These are phyloP conservation scores for Arenaria interpres DNA, from an alignment of 2,113 vertebrate genomes.

Conservation along the genomic window DNA sequence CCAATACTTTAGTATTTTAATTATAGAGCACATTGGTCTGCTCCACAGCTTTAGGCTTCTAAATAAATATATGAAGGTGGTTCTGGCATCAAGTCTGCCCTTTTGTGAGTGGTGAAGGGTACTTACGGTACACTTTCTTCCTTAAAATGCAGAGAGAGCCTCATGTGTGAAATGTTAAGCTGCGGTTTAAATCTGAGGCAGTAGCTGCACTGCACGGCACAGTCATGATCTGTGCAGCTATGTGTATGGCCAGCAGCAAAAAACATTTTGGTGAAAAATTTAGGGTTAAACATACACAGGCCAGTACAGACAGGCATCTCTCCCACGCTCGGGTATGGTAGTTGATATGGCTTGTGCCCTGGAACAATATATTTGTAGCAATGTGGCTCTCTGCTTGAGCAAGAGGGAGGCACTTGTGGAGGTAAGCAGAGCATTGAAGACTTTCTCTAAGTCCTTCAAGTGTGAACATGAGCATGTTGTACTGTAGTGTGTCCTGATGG, in stretches of 20 bases:
- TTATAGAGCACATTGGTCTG: background rate
- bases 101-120: background rate
- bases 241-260: background rate
- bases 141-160: background rate
- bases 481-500: background rate
- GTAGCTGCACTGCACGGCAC: background rate
- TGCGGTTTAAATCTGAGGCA: background rate
- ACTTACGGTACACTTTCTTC: background rate
- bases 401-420: background rate
- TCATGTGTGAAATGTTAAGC: background rate
- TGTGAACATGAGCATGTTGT: background rate
- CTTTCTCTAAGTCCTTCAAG: background rate
- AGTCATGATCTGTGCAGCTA: background rate
- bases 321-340: background rate
- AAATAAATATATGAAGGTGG: background rate
- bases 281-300: background rate
- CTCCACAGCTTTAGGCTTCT: background rate
- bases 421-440: background rate
- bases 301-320: background rate
- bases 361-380: background rate
- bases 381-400: background rate
- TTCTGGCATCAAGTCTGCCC: background rate
- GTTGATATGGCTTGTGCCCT: background rate
- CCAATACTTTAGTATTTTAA: background rate
- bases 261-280: background rate